A percentile compares a stretch with the other conserved stretches of the same genome.
phyloP scores from a whole-genome alignment of 2,888 invertebrate species.

The Helicoverpa assulta region DNA sequence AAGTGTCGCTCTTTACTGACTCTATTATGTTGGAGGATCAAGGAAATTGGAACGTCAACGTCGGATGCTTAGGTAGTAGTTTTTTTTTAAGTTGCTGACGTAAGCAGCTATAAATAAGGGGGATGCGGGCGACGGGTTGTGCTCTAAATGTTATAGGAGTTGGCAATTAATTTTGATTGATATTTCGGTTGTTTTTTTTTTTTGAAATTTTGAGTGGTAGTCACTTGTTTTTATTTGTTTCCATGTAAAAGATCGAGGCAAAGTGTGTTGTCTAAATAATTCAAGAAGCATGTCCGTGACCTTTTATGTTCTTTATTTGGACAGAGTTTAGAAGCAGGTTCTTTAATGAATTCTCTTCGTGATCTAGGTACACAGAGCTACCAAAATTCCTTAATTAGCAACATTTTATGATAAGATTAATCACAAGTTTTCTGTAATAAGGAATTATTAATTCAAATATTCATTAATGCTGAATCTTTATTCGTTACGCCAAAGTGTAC shows the following conservation, averaged over 20 bases:
- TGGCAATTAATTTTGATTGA: constrained; percentile 44
- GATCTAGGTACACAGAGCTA: neutral
- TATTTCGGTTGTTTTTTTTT: constrained; percentile 21
- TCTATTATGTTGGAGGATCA: constrained; percentile 73
- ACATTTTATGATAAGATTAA: constrained; percentile 53
- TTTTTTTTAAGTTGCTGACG: constrained; percentile 62
- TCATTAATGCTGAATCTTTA: constrained; percentile 81
- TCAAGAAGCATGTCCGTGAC: neutral
- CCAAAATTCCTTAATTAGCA: constrained; percentile 11
- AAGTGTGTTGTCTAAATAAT: neutral
- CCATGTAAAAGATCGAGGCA: neutral
- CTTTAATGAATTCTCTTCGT: neutral
- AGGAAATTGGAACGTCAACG: constrained; percentile 79
- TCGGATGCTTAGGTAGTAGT: constrained; percentile 44
- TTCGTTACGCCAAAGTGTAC: constrained; percentile 77
- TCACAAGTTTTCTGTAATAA: constrained; percentile 66
- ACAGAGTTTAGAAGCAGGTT: neutral
- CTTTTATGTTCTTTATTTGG: neutral
- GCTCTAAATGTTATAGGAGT: constrained; percentile 21
- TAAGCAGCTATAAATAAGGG: constrained; percentile 63
- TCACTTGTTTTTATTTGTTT: neutral
- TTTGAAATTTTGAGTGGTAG: neutral
- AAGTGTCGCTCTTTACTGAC: constrained; percentile 71
- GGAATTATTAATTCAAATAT: constrained; percentile 79
- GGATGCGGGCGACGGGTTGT: constrained; percentile 28